Evolutionary conservation across 1,140 invertebrate genomes (phyloP), one percentile per base, ranked within the genome.

Genomic region (Bombus sylvicola): DNA sequence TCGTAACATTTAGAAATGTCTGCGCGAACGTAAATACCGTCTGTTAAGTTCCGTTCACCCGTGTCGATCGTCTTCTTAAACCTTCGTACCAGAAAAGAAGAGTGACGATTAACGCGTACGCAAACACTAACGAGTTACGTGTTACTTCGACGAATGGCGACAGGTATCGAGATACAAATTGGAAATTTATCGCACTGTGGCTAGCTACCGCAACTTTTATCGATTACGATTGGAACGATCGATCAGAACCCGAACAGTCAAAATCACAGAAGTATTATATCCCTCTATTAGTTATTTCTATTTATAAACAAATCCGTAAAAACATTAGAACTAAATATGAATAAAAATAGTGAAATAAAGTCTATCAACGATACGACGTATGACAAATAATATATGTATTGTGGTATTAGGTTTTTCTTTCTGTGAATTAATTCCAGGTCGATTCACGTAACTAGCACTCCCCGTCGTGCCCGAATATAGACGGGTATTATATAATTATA

Each of bases 401-500:
- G 43, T 34, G 12, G 25, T 18, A 22, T 18, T 10, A 22, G 25
- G 41, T 79, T 79, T 84, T 84, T 71, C 71, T 79, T 72, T 79
- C 41, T 53, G 10, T n/a, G 22, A 66, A 77, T 83, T 83, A 69
- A 83, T 83, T 83, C 47, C 64, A 41, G 43, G 13, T 43, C 64
- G 74, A 83, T 72, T 72, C 76, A 47, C 76, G 66, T 80, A 72
- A 85, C 53, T 72, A 64, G 5, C 62, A 34, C 22, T 66, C n/a
- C 1, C 62, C 34, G 25, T 68, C 25, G 43, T 78, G 64, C 34
- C 64, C 75, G 64, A 83, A 78, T 69, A 78, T 83, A 78, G 64
- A 77, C 34, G 18, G 22, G 28, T 57, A 62, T 83, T 83, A 78
- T 57, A 57, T 78, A 82, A 82, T 75, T 81, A 41, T 59, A 18